Conservation (phyloP, 2,113 vertebrate species). For the Macquaria australasica region DNA sequence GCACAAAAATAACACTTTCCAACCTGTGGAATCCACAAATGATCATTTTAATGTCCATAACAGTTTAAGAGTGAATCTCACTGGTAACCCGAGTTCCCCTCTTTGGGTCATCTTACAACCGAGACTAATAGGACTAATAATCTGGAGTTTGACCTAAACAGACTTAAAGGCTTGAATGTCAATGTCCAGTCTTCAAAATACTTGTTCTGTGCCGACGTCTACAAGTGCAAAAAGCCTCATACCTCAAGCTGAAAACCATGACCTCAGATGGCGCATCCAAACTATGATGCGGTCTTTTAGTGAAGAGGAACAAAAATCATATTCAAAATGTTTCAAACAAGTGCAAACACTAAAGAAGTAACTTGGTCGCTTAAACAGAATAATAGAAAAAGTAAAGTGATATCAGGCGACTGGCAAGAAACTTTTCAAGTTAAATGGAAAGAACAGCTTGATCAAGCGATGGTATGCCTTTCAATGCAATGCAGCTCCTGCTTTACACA, state of each 20-base stretch:
- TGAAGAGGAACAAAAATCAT: neutral
- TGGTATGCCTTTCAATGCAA: neutral
- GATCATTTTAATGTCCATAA: conserved; percentile 2
- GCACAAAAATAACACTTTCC: conserved; percentile 10
- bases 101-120: neutral
- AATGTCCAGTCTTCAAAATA: neutral
- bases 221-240: conserved; percentile 42
- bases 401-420: conserved; percentile 31
- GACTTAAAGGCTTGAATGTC: neutral
- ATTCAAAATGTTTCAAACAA: conserved; percentile 6
- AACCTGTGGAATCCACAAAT: neutral
- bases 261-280: conserved; percentile 17
- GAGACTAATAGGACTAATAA: neutral
- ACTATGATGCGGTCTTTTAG: neutral
- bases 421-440: conserved; percentile 29
- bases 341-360: conserved; percentile 38
- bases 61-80: conserved; percentile 30
- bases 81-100: conserved; percentile 6
- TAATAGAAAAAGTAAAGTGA: conserved; percentile 22
- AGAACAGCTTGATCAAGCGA: neutral
- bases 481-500: conserved; percentile 23
- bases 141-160: conserved; percentile 21
- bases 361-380: conserved; percentile 52
- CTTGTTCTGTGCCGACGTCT: neutral
- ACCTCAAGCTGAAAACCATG: conserved; percentile 4